phyloP scores from a whole-genome alignment of 2,113 vertebrate genomes.

The Cnemophilus loriae region DNA sequence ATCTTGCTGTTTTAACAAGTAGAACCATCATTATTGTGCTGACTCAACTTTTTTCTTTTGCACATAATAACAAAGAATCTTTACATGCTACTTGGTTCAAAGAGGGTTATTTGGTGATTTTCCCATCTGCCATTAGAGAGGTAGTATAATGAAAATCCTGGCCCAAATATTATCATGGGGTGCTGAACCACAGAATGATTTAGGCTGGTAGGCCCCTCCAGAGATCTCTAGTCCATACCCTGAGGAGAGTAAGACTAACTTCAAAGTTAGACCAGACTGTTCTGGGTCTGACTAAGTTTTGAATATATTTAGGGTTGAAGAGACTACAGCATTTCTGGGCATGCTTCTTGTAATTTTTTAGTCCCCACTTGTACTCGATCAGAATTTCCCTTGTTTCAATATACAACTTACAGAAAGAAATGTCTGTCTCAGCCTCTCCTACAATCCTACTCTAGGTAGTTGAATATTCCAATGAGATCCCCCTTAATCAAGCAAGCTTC shows the following conservation, averaged over 20 bases:
- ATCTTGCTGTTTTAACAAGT: background rate
- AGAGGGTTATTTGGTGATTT: background rate
- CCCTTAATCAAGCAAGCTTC: background rate
- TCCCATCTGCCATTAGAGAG: background rate
- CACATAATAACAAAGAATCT: background rate
- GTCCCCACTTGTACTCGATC: accelerated
- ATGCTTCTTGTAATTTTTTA: background rate
- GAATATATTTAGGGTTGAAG: background rate
- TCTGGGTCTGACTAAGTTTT: background rate
- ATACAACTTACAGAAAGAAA: background rate
- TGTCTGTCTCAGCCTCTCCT: background rate
- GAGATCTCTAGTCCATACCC: background rate
- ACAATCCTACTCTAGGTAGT: accelerated
- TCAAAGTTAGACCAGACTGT: background rate
- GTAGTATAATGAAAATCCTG: background rate
- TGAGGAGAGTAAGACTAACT: background rate
- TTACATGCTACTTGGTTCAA: background rate
- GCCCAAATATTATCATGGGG: background rate
- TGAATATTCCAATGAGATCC: background rate
- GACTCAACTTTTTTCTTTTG: background rate
- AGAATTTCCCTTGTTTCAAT: background rate
- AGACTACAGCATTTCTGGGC: background rate
- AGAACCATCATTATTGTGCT: background rate
- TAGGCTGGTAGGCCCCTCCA: background rate
- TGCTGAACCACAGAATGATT: background rate